Conservation (phyloP, 2,113 vertebrate genomes). For the Oenanthe oenanthe region DNA sequence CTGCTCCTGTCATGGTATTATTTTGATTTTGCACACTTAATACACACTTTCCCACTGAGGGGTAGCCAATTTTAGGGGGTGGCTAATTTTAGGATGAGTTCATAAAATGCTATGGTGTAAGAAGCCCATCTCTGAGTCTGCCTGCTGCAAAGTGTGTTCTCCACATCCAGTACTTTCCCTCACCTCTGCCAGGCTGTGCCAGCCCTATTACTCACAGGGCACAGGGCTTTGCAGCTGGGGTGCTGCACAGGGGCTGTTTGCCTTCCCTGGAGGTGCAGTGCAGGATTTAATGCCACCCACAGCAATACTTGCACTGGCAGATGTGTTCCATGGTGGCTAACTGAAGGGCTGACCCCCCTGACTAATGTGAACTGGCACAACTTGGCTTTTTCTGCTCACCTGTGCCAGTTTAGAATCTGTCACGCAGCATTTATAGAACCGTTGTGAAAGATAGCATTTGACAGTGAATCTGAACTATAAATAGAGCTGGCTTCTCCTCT, state of each 20-base stretch:
- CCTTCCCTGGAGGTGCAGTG: background rate
- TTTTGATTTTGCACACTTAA: background rate
- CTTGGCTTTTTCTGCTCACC: background rate
- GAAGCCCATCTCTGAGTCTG: background rate
- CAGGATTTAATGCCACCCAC: background rate
- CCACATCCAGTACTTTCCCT: background rate
- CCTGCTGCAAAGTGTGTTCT: background rate
- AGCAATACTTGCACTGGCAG: background rate
- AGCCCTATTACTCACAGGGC: fast-evolving
- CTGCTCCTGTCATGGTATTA: background rate
- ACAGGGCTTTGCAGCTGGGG: background rate
- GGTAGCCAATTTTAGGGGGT: background rate
- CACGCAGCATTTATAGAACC: slow-evolving; percentile 39
- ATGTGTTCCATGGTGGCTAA: background rate
- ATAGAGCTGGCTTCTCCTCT: slow-evolving; percentile 47
- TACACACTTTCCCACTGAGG: background rate
- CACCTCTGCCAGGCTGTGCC: fast-evolving
- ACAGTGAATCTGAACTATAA: slow-evolving; percentile 50
- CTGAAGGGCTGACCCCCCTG: background rate
- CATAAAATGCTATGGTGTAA: fast-evolving
- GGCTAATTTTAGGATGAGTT: background rate
- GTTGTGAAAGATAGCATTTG: slow-evolving; percentile 34
- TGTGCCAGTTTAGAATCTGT: slow-evolving; percentile 20
- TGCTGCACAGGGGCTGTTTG: fast-evolving
- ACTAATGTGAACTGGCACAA: background rate